Conservation (phyloP, 1,140 invertebrate species). For the Microvelia longipes region DNA sequence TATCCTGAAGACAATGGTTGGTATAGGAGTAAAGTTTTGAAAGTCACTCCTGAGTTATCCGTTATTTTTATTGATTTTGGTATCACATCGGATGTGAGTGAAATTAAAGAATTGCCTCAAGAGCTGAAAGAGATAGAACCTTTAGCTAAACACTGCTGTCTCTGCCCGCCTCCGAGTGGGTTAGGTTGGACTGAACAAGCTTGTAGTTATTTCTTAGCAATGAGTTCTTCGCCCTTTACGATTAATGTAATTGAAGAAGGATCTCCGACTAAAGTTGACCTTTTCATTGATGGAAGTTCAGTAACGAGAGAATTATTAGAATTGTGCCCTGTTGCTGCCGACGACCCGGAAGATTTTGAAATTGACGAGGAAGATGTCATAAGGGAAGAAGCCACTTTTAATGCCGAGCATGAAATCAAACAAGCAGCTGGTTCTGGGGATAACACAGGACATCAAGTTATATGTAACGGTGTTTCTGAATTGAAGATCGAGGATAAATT, state of each 20-base stretch:
- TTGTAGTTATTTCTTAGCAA: neutral
- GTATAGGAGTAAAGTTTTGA: constrained; percentile 48
- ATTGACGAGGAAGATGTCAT: neutral
- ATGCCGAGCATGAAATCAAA: neutral
- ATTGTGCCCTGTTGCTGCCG: neutral
- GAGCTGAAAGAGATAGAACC: neutral
- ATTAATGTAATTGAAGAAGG: neutral
- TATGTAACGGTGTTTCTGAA: neutral
- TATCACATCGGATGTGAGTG: constrained; percentile 17
- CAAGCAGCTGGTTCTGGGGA: neutral
- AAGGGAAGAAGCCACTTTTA: neutral
- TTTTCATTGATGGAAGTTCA: neutral
- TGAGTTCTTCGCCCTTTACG: neutral
- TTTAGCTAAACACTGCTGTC: neutral
- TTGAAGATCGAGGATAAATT: neutral
- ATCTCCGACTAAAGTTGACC: neutral
- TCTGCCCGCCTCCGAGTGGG: neutral
- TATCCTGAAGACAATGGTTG: constrained; percentile 45
- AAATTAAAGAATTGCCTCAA: neutral
- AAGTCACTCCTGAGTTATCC: constrained; percentile 33
- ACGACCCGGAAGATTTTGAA: neutral
- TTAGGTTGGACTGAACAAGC: neutral
- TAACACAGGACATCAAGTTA: neutral
- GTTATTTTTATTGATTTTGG: constrained; percentile 44
- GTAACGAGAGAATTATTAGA: neutral